Conservation (phyloP, 2,113 vertebrate genomes). For the Micronycteris hirsuta region DNA sequence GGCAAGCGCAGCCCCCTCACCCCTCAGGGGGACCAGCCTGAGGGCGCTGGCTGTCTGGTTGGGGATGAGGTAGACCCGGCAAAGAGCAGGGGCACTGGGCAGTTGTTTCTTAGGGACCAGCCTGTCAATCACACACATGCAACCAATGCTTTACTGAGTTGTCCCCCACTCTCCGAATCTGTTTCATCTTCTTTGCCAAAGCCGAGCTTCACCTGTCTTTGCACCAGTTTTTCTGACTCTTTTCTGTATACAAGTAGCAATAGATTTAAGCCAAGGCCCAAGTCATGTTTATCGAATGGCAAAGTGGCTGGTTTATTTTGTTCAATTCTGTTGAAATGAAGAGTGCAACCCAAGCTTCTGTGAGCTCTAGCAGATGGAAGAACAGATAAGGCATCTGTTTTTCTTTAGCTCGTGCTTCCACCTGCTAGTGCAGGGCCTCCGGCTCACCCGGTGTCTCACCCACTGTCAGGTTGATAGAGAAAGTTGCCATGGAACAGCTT, state of each 20-base stretch:
- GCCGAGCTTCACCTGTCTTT: background rate
- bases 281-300: background rate
- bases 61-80: background rate
- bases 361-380: background rate
- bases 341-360: background rate
- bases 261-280: background rate
- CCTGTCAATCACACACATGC: background rate
- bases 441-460: background rate
- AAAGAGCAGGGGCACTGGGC: background rate
- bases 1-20: background rate
- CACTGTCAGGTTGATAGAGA: background rate
- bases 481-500: background rate
- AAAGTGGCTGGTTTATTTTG: background rate
- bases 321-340: background rate
- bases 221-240: background rate
- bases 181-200: background rate
- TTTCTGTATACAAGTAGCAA: background rate
- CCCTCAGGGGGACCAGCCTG: background rate
- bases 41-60: background rate
- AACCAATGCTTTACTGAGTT: background rate
- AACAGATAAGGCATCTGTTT: background rate
- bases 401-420: background rate
- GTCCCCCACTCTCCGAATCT: background rate
- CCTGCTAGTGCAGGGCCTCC: background rate
- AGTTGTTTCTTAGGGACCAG: background rate